Base-by-base conservation (phyloP, 23 tunicate species). In the Styela plicata region DNA sequence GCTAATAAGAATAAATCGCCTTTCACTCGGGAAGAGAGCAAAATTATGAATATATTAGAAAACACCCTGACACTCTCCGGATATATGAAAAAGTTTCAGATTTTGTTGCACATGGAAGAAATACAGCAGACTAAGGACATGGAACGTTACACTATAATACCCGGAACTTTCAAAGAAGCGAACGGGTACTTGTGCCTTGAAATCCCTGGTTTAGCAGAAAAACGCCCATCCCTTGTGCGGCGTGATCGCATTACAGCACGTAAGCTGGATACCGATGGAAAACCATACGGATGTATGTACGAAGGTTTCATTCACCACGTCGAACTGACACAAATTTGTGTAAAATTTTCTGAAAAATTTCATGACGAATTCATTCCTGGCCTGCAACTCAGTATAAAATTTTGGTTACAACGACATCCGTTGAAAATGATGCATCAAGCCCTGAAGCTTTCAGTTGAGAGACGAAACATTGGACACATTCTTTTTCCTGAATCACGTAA, bases 381-480 rank as follows among this genome's bases (percentile, higher is more conserved):
- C 3, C 82, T 64, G 83, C 24, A 63, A 23, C 85, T 85, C 32
- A 28, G 63, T 70, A 83, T 90, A 19, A n/a, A 34, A 3, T 90
- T 90, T 62, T 31, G 75, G 29, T 82, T 85, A 69, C 65, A 78
- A 65, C 96, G 89, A 17, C 63, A 36, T 24, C 86, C 85, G 52
- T 73, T 85, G 0, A 75, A 33, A 35, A 79, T 90, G 7, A 69
- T 79, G 77, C 83, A 90, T 75, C 35, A 90, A 81, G 86, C 96
- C 0, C 23, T 82, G 3, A 2, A 20, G 17, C 34, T 20, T 19
- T 25, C 32, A 18, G 23, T 29, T 64, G 28, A 29, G 67, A 29
- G 21, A 24, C 0, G 53, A 33, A 31, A 31, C 16, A 22, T 24
- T 0, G 19, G 33, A 24, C 24, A 31, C 21, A 74, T 88, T 2